These are phyloP conservation scores for Solen grandis DNA, from an alignment of 1,140 invertebrate species.

Conservation along the genomic window DNA sequence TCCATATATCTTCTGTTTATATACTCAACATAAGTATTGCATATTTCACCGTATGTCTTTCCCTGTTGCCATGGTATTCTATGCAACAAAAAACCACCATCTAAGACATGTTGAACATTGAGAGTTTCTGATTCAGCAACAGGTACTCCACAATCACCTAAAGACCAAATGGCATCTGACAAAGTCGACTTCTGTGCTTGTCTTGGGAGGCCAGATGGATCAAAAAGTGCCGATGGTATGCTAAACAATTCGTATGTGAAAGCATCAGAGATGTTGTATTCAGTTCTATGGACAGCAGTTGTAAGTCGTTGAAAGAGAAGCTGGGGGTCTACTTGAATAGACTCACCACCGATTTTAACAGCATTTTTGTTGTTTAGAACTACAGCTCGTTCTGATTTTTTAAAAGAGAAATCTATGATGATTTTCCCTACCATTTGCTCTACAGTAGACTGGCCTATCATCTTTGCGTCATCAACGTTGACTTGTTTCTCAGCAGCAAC, in stretches of 20 bases:
- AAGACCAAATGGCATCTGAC: constrained; percentile 36
- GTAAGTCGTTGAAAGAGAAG: constrained; percentile 41
- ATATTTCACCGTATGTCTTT: too few species aligned
- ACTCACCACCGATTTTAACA: constrained; percentile 10
- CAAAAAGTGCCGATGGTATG: constrained; percentile 38
- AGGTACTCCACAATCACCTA: too few species aligned
- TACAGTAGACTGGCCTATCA: background rate
- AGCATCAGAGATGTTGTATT: background rate
- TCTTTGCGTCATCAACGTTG: constrained; percentile 20
- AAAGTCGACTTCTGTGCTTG: constrained; percentile 48
- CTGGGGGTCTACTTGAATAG: constrained; percentile 30
- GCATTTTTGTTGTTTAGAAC: constrained; percentile 21
- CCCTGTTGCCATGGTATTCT: too few species aligned
- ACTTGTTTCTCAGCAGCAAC: background rate
- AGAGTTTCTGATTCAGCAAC: too few species aligned
- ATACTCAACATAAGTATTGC: too few species aligned
- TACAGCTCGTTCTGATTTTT: background rate
- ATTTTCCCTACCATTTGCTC: constrained; percentile 1
- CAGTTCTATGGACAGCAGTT: constrained; percentile 13
- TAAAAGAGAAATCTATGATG: background rate
- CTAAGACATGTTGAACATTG: too few species aligned
- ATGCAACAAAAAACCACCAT: too few species aligned
- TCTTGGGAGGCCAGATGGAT: constrained; percentile 27
- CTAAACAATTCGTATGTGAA: constrained; percentile 34
- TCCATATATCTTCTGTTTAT: too few species aligned